A percentile compares a stretch with the other conserved stretches of the same genome.
phyloP scores from a whole-genome alignment of 2,888 invertebrate species.

The Nephrotoma flavescens region DNA sequence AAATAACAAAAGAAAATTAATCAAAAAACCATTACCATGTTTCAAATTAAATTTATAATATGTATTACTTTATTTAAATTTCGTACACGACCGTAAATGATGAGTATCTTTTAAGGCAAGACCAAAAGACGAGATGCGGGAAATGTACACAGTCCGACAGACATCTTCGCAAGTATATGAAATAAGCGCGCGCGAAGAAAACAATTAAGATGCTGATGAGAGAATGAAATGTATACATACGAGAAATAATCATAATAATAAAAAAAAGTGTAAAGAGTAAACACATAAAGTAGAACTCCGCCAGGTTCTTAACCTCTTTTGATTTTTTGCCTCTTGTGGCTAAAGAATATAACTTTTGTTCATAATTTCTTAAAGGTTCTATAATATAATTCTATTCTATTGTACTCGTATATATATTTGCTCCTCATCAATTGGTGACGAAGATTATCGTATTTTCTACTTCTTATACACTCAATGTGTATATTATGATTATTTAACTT shows the following conservation, averaged over 20 bases:
- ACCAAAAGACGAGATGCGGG: not conserved
- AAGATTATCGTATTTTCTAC: not conserved
- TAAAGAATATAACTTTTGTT: not conserved
- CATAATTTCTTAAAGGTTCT: not conserved
- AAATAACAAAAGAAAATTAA: not conserved
- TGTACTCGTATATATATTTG: not conserved
- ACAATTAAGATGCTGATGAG: not conserved
- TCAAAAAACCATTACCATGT: not conserved
- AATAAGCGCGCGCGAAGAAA: not conserved
- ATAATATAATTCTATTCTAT: not conserved
- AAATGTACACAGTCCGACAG: not conserved
- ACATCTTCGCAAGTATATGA: not conserved
- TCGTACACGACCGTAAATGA: not conserved
- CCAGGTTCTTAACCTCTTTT: not conserved
- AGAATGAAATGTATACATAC: not conserved
- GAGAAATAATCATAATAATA: not conserved
- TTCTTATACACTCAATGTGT: not conserved
- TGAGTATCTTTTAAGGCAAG: not conserved
- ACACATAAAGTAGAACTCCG: not conserved
- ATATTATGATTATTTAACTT: not conserved
- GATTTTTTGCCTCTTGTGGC: not conserved
- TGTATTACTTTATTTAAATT: not conserved
- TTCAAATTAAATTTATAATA: not conserved
- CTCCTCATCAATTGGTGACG: not conserved
- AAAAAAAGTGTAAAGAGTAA: not conserved